Evolutionary conservation across 2,797 vertebrate genomes (phyloP), one percentile per base, ranked within the genome.

Genomic region (Sciurus carolinensis): DNA sequence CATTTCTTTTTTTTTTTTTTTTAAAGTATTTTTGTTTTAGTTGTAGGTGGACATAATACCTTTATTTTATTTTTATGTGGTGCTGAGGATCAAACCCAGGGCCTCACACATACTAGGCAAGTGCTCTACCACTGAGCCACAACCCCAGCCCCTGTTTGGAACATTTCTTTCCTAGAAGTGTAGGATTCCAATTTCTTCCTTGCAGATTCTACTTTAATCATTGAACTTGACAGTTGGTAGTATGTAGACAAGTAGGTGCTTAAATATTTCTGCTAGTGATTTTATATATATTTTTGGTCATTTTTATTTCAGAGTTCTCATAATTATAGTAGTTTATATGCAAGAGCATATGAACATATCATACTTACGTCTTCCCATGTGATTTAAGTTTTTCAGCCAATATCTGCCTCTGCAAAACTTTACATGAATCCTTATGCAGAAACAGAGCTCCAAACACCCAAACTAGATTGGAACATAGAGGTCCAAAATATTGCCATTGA

Each of bases 401-500:
- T 99, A 87, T 99, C 99, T 79, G 99, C 99, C 17, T 99, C 99
- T 30, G 99, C 99, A 97, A 99, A 99, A 97, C 99, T 99, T 24
- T 99, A 98, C 98, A 99, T 99, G 97, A 99, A 99, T 97, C 99
- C 99, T 1, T 98, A 98, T 52, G 99, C 99, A 42, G 99, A 99
- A 98, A 62, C 98, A 80, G 99, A 99, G 54, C 97, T 99, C 77
- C 99, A 98, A 94, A 99, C 98, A 67, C 99, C 99, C 0, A 99
- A 99, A 98, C 97, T 99, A 1, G 98, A 99, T 26, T 98, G 99
- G 82, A 99, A 99, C 62, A 98, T 99, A 87, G 99, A 99, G 98
- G 99, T 99, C n/a, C 99, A 99, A 98, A 99, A 99, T 98, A 99
- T 99, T 73, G 99, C 98, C 42, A 97, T 99, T 33, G 99, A 99